Evolutionary conservation across 23 tunicate species (phyloP), one percentile per base, ranked within the genome.

Genomic region (Botrylloides violaceus): DNA sequence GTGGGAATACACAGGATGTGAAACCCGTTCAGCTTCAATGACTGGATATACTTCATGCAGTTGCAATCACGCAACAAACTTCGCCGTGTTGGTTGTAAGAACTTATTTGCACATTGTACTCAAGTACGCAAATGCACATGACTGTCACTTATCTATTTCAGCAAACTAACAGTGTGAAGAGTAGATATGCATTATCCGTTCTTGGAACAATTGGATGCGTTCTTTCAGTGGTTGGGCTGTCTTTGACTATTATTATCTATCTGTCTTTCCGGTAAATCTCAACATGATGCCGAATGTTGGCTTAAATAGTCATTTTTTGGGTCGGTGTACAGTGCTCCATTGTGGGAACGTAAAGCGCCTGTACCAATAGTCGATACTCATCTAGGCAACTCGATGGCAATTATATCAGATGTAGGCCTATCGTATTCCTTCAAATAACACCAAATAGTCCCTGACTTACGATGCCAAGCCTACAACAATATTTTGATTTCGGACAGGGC

Each of bases 51-150:
- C 36, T 31, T 25, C 70, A 9, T 63, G 70, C 29, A 27, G 33
- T 63, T 63, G 70, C 9, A 63, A 63, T 28, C 70, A 63, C 35
- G 33, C 35, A 9, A 31, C 70, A 3, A 63, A 63, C 9, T 63
- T 63, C 35, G 70, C 70, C 3, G 70, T 63, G 32, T 31, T 63
- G 9, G 70, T 63, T 4, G 70, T 63, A 63, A 63, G 70, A 27
- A 63, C 6, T n/a, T 59, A 7, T 22, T 6, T 6, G 7, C 29
- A 26, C 15, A 15, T 7, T 43, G 53, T 47, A 59, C 19, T 7
- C 28, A 59, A 59, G 19, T 59, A 22, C 9, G 9, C 64, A 18
- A 7, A n/a, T n/a, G 30, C 9, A 59, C 7, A 59, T 23, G 19
- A 6, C 30, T 59, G 64, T 5, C 6, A 26, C 19, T 59, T 59